Base-by-base conservation (phyloP, 1,140 invertebrate genomes). In the Bombus impatiens region DNA sequence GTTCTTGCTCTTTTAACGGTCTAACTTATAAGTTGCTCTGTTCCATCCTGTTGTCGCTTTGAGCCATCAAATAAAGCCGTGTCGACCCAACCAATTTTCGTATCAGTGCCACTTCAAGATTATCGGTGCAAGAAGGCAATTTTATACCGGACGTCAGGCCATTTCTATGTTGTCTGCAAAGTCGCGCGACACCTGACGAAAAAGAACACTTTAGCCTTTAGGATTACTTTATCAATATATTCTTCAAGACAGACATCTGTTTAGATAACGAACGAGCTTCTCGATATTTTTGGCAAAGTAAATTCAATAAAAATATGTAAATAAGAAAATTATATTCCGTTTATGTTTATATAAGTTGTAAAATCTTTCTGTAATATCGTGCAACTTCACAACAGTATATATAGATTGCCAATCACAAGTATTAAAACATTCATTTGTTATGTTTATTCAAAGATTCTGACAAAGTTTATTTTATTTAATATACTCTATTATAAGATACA, bases 91-190 rank as follows among this genome's bases (percentile, higher is more conserved):
- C 79, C 84, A 76, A 82, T 86, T 86, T 86, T 86, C 70, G 47
- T 71, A 74, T 86, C 79, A 86, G 79, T 74, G 79, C 79, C 72
- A 82, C 84, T 82, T 82, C 84, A 86, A 81, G 84, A 82, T 86
- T 76, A 79, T 68, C 84, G 57, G 75, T 82, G 44, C 59, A 75
- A 86, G 78, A 57, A 81, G 79, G 42, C 84, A 86, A 86, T 82
- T 72, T 75, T 68, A n/a, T 62, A 68, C 84, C 79, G 84, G 79
- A 82, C 47, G 78, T 67, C 83, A 25, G 65, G 9, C 68, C 35
- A 72, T 84, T 53, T 59, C 76, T 71, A 35, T 25, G 4, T 22
- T 22, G n/a, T 32, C 35, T 35, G 53, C 15, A 13, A 71, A 57
- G 42, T 84, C 35, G 47, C 1, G 13, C 59, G 62, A 59, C 67